Conservation (phyloP, 2,888 invertebrate genomes). For the Machimus atricapillus region DNA sequence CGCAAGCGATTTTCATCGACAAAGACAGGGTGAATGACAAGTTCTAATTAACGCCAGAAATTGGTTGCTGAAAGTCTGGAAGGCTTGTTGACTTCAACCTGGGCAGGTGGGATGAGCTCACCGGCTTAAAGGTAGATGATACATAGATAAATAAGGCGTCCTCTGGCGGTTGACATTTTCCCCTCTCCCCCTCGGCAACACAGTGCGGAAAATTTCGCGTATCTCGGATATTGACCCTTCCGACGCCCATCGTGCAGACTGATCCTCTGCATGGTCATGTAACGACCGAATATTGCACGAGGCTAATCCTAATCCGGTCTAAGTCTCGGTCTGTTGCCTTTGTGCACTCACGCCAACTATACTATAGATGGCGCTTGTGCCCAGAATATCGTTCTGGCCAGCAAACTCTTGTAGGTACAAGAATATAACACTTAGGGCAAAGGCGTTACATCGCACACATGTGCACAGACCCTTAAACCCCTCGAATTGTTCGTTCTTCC, state of each 20-base stretch:
- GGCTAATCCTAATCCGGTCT: slow-evolving; percentile 14
- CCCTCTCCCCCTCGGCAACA: background rate
- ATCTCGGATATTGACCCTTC: background rate
- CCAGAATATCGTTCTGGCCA: background rate
- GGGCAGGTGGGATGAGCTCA: background rate
- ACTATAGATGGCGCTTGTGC: background rate
- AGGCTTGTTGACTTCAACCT: background rate
- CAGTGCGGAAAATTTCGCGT: background rate
- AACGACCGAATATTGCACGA: background rate
- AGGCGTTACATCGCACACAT: background rate
- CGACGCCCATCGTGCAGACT: background rate
- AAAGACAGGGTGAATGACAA: background rate
- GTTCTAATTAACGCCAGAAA: slow-evolving; percentile 30
- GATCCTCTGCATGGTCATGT: background rate
- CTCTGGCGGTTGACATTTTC: background rate
- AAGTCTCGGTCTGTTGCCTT: background rate
- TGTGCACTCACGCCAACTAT: background rate
- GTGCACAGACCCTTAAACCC: background rate
- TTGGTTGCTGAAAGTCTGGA: background rate
- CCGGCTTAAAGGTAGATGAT: background rate
- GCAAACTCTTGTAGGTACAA: background rate
- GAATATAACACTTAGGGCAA: background rate
- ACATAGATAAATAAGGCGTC: background rate
- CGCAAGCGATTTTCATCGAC: background rate
- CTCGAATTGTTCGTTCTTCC: background rate